Base-by-base conservation (phyloP, 2,888 invertebrate species). In the Colostygia pectinataria region DNA sequence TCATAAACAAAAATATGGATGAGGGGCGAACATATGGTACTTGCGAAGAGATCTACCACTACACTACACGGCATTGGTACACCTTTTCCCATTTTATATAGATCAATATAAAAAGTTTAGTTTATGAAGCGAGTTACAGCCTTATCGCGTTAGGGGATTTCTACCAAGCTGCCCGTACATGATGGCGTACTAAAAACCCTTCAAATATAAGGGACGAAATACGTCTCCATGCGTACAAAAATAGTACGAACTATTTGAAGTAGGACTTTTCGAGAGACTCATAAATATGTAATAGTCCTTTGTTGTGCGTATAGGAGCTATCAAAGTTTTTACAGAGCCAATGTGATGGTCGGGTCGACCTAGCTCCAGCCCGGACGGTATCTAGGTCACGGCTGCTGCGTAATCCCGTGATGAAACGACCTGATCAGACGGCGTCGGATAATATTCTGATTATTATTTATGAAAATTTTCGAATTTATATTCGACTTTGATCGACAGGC, bases 341-440 rank as follows among this genome's bases (percentile, higher is more conserved):
- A 52, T 63, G 61, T 55, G 53, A 10, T 10, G 20, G 9, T 33
- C 32, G 39, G 51, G 59, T 54, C 57, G 47, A 53, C 45, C 55
- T 49, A 47, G 45, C 48, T 44, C 46, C 34, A 41, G 53, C 41
- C 57, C 51, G 52, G 53, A 42, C 31, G 36, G 29, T 59, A 68
- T 68, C 61, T 69, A 68, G 71, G 71, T 71, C 71, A 66, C 52
- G 69, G 65, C 65, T 65, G 59, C 53, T 61, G 57, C 63, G 65
- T 53, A 53, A 63, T 66, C 63, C 70, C 59, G 63, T 53, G 41
- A 23, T 31, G 38, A 38, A 28, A 40, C 24, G 15, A 33, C 36
- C 29, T 48, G 23, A 48, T 27, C 4, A 20, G 20, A 5, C 31
- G 25, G 10, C 28, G 33, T 27, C 32, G 33, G 13, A 38, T 6